Conservation (phyloP, 2,113 vertebrate genomes). For the Circaetus gallicus region DNA sequence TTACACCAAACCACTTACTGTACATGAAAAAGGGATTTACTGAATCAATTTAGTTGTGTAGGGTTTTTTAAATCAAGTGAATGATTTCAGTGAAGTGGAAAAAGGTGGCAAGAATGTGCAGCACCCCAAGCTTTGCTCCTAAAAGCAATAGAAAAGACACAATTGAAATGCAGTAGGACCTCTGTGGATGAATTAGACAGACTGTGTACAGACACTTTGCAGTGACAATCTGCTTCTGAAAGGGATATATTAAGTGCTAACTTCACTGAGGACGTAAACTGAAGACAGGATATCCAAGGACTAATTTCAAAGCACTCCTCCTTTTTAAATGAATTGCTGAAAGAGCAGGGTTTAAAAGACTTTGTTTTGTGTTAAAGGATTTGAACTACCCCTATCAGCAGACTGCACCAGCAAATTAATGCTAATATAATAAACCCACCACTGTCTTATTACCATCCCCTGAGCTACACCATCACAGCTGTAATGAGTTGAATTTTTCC, state of each 20-base stretch:
- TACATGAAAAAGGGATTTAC: conserved; percentile 70
- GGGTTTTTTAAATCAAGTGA: conserved; percentile 66
- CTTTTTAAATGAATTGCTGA: conserved; percentile 61
- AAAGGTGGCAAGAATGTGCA: conserved; percentile 61
- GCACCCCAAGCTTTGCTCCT: conserved; percentile 51
- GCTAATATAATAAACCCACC: conserved; percentile 14
- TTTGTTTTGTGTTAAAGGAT: conserved; percentile 62
- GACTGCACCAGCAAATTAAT: not conserved
- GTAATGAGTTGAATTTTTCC: conserved; percentile 10
- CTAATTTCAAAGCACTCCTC: conserved; percentile 66
- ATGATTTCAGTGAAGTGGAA: conserved; percentile 61
- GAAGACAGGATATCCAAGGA: conserved; percentile 64
- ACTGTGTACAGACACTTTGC: conserved; percentile 57
- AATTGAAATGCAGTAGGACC: conserved; percentile 65
- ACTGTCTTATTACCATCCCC: not conserved
- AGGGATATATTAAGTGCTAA: conserved; percentile 63
- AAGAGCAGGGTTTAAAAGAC: conserved; percentile 59
- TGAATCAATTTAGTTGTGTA: conserved; percentile 67
- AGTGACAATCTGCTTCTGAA: conserved; percentile 63
- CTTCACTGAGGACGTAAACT: conserved; percentile 48
- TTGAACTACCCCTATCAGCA: conserved; percentile 52
- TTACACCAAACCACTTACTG: conserved; percentile 65
- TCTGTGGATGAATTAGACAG: conserved; percentile 58
- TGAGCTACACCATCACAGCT: not conserved
- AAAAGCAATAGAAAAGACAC: conserved; percentile 61